phyloP scores from a whole-genome alignment of 2,888 invertebrate genomes.

The Eremobia ochroleuca region DNA sequence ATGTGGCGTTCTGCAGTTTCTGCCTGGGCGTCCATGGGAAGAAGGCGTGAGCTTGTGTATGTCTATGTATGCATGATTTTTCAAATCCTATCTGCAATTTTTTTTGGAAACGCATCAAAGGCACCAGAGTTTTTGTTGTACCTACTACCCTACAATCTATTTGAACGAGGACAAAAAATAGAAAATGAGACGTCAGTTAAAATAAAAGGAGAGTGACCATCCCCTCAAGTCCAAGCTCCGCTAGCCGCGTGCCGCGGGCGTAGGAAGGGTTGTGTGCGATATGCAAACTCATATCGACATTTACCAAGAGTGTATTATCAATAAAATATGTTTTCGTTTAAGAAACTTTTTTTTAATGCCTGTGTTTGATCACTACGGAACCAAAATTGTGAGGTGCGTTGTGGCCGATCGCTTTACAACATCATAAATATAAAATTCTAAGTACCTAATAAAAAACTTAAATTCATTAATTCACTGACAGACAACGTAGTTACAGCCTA shows the following conservation, averaged over 20 bases:
- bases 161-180: not conserved
- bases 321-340: not conserved
- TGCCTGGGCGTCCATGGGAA: not conserved
- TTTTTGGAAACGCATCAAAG: not conserved
- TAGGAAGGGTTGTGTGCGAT: constrained; percentile 34
- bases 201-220: constrained; percentile 45
- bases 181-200: constrained; percentile 16
- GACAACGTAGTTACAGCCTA: not conserved
- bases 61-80: not conserved
- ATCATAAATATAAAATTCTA: not conserved
- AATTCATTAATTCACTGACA: not conserved
- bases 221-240: constrained; percentile 36
- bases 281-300: constrained; percentile 37
- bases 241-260: constrained; percentile 33
- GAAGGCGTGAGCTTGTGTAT: not conserved
- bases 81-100: not conserved
- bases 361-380: not conserved
- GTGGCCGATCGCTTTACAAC: too few species aligned
- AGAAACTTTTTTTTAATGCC: too few species aligned
- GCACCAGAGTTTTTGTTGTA: not conserved
- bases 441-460: too few species aligned
- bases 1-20: not conserved
- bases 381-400: not conserved
- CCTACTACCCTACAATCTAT: not conserved
- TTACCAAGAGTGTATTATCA: not conserved